Evolutionary conservation across 1,140 invertebrate species (phyloP).

Genomic region (Nephila pilipes): DNA sequence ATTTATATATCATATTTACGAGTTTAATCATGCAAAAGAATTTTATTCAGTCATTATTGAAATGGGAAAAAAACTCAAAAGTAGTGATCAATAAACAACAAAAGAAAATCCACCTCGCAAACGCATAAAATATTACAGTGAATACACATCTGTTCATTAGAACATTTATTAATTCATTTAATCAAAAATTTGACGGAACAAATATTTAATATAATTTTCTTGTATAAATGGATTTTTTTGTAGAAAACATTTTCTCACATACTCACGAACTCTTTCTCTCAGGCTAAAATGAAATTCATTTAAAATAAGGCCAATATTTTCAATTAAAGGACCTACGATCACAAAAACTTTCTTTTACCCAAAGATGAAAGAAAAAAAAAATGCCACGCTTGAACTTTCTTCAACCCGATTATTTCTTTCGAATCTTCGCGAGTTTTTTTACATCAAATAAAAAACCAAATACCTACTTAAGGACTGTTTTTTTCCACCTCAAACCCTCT

Average conservation of each 20-base stretch:
- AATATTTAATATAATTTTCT: too few relatives aligned
- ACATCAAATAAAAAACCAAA: not conserved
- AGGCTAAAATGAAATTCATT: not conserved
- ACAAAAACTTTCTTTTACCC: not conserved
- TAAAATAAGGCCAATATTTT: constrained; percentile 10
- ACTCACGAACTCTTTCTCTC: not conserved
- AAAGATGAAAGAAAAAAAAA: not conserved
- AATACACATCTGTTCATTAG: not conserved
- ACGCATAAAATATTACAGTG: too few relatives aligned
- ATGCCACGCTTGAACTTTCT: not conserved
- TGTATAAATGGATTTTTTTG: not conserved
- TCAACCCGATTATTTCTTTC: constrained; percentile 2
- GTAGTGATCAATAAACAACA: too few relatives aligned
- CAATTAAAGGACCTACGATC: not conserved
- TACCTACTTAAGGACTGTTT: not conserved
- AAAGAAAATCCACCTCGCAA: too few relatives aligned
- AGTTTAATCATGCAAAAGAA: too few relatives aligned
- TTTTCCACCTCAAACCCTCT: not conserved
- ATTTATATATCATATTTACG: too few relatives aligned
- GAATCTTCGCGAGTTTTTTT: not conserved
- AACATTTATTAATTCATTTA: not conserved
- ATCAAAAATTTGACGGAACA: too few relatives aligned
- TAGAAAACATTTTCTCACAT: not conserved
- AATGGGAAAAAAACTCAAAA: too few relatives aligned
- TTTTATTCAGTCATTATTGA: too few relatives aligned